Conservation (phyloP, 2,797 vertebrate species). For the Coranthus polyacanthus region DNA sequence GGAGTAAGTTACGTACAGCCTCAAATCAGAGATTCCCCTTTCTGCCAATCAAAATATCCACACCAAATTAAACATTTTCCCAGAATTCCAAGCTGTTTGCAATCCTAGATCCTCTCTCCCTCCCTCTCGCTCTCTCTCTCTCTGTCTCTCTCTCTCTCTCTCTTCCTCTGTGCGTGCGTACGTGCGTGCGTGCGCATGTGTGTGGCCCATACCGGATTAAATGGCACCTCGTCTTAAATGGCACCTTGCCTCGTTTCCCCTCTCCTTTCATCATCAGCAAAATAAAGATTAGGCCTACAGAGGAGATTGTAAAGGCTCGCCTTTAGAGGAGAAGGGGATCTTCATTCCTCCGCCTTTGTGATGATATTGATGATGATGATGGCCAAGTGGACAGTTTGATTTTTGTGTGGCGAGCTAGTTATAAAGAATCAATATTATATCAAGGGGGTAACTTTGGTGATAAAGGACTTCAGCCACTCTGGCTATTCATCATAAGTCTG, state of each 20-base stretch:
- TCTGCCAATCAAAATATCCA: slow-evolving; percentile 18
- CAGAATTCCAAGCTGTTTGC: slow-evolving; percentile 56
- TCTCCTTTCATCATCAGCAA: slow-evolving; percentile 92
- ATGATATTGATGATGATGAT: slow-evolving; percentile 99
- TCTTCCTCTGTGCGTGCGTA: slow-evolving; percentile 10
- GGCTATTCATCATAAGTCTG: slow-evolving; percentile 99
- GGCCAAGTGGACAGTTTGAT: slow-evolving; percentile 99
- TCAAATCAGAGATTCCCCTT: too few species aligned
- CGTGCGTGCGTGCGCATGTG: slow-evolving; percentile 21
- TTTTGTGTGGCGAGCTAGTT: slow-evolving; percentile 99
- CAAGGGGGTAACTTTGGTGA: slow-evolving; percentile 99
- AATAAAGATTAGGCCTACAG: slow-evolving; percentile 91
- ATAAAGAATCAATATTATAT: slow-evolving; percentile 99
- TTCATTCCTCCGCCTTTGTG: slow-evolving; percentile 97
- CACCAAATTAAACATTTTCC: slow-evolving; percentile 63
- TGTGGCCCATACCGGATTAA: slow-evolving; percentile 75
- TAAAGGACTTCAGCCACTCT: slow-evolving; percentile 99
- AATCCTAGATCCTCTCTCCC: slow-evolving; percentile 43
- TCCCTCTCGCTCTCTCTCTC: neutral
- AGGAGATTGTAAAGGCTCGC: slow-evolving; percentile 93
- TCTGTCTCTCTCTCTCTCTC: slow-evolving; percentile 13
- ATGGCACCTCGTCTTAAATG: slow-evolving; percentile 85
- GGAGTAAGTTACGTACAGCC: too few species aligned
- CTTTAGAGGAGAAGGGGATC: too few species aligned
- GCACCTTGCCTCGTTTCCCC: slow-evolving; percentile 80